phyloP scores from a whole-genome alignment of 2,888 invertebrate species.

The Sinhomidia bicolor region DNA sequence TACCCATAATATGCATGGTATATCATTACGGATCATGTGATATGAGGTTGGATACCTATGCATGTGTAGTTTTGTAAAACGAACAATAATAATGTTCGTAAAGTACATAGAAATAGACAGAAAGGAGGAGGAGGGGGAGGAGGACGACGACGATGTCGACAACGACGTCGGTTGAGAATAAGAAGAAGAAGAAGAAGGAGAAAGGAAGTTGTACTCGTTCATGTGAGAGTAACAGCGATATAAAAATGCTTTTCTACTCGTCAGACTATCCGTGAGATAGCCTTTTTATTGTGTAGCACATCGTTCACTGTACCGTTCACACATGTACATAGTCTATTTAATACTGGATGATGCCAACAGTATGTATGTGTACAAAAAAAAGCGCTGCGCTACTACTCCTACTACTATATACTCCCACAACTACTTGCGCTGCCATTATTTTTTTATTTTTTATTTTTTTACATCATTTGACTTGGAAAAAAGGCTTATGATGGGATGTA shows the following conservation, averaged over 20 bases:
- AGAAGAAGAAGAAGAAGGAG: constrained; percentile 11
- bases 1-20: neutral
- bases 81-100: constrained; percentile 56
- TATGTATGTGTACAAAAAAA: constrained; percentile 21
- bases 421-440: too few species aligned
- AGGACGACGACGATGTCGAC: neutral
- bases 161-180: too few species aligned
- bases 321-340: constrained; percentile 23
- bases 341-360: constrained; percentile 37
- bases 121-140: neutral
- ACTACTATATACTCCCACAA: too few species aligned
- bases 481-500: constrained; percentile 46
- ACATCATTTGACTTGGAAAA: constrained; percentile 66
- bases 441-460: constrained; percentile 60
- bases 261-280: constrained; percentile 70
- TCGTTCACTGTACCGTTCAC: constrained; percentile 39
- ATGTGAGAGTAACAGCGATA: constrained; percentile 71
- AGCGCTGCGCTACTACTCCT: neutral
- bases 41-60: neutral
- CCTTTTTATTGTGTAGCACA: constrained; percentile 70
- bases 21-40: constrained; percentile 41
- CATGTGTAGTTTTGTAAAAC: constrained; percentile 50
- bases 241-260: constrained; percentile 67
- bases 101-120: constrained; percentile 14
- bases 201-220: constrained; percentile 69